phyloP scores from a whole-genome alignment of 2,888 invertebrate genomes.

The Eupeodes luniger region DNA sequence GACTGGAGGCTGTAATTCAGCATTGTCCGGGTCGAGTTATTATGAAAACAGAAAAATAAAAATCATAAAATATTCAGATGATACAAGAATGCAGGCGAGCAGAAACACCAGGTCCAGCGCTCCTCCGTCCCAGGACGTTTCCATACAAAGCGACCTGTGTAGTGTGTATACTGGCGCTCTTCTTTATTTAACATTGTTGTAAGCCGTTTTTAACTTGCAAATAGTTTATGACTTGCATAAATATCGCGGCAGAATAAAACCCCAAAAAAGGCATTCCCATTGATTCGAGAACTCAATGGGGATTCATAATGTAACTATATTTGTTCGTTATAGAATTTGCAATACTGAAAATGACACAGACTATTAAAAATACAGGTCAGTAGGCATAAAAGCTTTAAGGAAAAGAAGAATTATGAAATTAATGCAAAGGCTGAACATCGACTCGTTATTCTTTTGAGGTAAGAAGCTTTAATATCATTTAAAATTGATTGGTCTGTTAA shows the following conservation, averaged over 20 bases:
- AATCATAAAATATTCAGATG: conserved; percentile 44
- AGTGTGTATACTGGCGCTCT: not conserved
- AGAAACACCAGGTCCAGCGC: not conserved
- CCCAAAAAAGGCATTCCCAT: conserved; percentile 30
- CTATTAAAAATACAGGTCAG: too few relatives aligned
- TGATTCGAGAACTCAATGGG: conserved; percentile 27
- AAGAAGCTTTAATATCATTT: too few relatives aligned
- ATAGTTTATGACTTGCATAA: conserved; percentile 55
- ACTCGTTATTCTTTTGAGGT: too few relatives aligned
- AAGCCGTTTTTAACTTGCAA: conserved; percentile 51
- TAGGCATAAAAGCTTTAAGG: too few relatives aligned
- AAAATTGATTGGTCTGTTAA: too few relatives aligned
- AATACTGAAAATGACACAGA: too few relatives aligned
- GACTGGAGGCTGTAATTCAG: conserved; percentile 37
- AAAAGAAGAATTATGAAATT: too few relatives aligned
- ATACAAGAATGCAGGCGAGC: not conserved
- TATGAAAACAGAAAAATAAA: conserved; percentile 39
- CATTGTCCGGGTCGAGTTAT: not conserved
- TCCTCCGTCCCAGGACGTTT: too few relatives aligned
- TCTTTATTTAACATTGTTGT: conserved; percentile 15
- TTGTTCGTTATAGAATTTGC: too few relatives aligned
- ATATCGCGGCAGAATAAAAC: conserved; percentile 53
- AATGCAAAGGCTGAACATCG: too few relatives aligned
- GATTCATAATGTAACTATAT: conserved; percentile 22
- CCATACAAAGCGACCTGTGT: too few relatives aligned